These are phyloP conservation scores for Chondrosia reniformis DNA, from an alignment of 37 sponge, comb jelly and placozoan genomes.

Conservation along the genomic window DNA sequence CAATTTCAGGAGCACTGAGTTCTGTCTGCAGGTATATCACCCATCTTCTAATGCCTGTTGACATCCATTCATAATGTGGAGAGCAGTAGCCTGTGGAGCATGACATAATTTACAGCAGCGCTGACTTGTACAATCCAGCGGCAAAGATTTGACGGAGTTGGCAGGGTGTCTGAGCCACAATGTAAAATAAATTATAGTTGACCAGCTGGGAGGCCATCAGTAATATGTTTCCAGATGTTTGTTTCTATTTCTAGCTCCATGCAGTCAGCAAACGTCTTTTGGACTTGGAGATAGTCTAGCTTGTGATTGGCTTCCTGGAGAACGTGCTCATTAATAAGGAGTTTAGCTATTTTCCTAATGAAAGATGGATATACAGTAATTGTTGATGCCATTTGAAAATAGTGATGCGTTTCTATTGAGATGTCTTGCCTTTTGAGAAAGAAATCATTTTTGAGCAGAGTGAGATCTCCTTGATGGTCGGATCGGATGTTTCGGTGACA, in stretches of 20 bases:
- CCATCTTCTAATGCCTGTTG: slow-evolving; percentile 5
- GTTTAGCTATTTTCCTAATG: neutral
- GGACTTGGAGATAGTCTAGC: neutral
- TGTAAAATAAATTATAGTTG: slow-evolving; percentile 14
- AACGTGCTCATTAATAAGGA: neutral
- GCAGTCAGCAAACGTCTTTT: neutral
- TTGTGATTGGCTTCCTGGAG: neutral
- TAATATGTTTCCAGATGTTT: neutral
- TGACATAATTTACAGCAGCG: neutral
- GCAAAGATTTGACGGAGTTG: slow-evolving; percentile 17
- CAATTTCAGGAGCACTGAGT: neutral
- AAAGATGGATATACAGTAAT: neutral
- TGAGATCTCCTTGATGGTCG: neutral
- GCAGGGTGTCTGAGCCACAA: slow-evolving; percentile 29
- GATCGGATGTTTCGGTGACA: neutral
- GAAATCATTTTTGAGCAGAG: neutral
- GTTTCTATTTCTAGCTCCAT: neutral
- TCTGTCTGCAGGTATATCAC: neutral
- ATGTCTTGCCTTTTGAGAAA: neutral
- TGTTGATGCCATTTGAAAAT: neutral
- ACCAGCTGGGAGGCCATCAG: slow-evolving; percentile 12
- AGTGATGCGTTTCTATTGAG: neutral
- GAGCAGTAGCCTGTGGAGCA: neutral
- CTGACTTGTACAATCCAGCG: slow-evolving; percentile 8
- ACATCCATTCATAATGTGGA: neutral